phyloP scores from a whole-genome alignment of 1,140 invertebrate species.

The Holotrichia oblita region DNA sequence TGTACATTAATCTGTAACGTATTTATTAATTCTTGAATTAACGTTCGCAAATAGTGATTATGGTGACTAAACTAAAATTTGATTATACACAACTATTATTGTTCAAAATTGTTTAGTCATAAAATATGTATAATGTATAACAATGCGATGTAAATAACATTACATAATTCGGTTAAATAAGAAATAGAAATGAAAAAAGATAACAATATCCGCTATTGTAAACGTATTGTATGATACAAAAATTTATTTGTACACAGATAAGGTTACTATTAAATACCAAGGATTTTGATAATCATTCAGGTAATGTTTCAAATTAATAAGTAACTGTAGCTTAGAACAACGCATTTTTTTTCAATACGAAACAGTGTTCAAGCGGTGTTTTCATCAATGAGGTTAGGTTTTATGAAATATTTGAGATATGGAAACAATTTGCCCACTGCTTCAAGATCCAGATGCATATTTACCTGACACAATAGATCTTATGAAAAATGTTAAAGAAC shows the following conservation, averaged over 20 bases:
- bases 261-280: slow-evolving; percentile 25
- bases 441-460: slow-evolving; percentile 69
- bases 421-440: slow-evolving; percentile 59
- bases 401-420: slow-evolving; percentile 38
- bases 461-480: slow-evolving; percentile 91
- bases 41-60: too few species aligned
- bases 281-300: slow-evolving; percentile 27
- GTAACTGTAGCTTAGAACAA: neutral
- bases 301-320: slow-evolving; percentile 26
- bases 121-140: slow-evolving; percentile 5
- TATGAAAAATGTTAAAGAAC: slow-evolving; percentile 83
- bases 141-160: slow-evolving; percentile 18
- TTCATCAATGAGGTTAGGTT: slow-evolving; percentile 41
- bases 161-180: slow-evolving; percentile 16
- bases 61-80: neutral
- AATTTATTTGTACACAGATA: slow-evolving; percentile 5
- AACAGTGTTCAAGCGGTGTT: neutral
- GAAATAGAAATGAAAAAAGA: slow-evolving; percentile 8
- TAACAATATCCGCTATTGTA: slow-evolving; percentile 19
- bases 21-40: too few species aligned
- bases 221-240: slow-evolving; percentile 17
- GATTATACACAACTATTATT: neutral
- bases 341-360: neutral
- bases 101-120: slow-evolving; percentile 14
- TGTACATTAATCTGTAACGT: too few species aligned